These are phyloP conservation scores for Sceloporus undulatus DNA, from an alignment of 2,113 vertebrate species.

Conservation along the genomic window DNA sequence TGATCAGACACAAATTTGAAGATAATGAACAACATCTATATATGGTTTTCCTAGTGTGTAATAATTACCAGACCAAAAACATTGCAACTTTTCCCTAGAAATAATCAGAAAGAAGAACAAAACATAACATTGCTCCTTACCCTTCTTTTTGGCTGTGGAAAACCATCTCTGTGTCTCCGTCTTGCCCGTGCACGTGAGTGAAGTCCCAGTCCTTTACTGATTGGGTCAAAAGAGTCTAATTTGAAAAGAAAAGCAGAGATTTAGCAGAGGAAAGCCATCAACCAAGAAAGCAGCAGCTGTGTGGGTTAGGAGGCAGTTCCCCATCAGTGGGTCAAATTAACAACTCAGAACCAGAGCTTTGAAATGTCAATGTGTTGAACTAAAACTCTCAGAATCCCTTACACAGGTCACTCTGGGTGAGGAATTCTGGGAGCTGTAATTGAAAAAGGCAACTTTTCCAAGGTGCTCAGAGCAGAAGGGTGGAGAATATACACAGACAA, in stretches of 20 bases:
- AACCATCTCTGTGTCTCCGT: slow-evolving; percentile 87
- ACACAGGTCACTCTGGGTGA: no score
- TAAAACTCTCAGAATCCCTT: no score
- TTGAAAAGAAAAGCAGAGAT: slow-evolving; percentile 62
- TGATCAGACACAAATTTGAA: no score
- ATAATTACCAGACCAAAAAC: background rate
- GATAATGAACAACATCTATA: no score
- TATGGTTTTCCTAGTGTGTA: no score
- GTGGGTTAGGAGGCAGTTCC: background rate
- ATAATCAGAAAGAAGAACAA: background rate
- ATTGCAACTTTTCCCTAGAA: background rate
- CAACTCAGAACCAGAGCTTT: no score
- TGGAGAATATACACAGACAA: background rate
- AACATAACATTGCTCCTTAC: slow-evolving; percentile 76
- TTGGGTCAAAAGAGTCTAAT: slow-evolving; percentile 85
- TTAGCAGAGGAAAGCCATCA: background rate
- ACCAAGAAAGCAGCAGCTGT: no score
- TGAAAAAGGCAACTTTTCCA: no score
- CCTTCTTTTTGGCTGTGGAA: slow-evolving; percentile 84
- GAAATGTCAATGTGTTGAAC: no score
- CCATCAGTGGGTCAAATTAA: background rate
- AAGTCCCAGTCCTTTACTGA: slow-evolving; percentile 81
- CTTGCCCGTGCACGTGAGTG: slow-evolving; percentile 79
- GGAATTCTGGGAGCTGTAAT: no score
- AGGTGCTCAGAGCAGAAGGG: background rate